Evolutionary conservation across 2,888 invertebrate genomes (phyloP).

Genomic region (Drosophila anceps): DNA sequence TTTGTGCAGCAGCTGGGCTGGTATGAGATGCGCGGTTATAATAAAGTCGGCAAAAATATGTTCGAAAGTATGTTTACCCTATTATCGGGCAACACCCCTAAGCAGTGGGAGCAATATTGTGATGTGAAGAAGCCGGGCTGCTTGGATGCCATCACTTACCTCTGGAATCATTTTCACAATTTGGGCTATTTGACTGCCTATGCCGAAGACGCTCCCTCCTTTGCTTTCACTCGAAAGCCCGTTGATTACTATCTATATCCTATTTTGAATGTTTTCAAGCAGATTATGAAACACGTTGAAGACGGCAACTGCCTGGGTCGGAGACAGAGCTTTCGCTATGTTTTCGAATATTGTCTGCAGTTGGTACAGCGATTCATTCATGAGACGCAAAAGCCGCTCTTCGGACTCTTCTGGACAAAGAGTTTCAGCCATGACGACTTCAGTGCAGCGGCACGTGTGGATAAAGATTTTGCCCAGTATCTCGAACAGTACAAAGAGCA

Average conservation of each 20-base stretch:
- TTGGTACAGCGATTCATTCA: slow-evolving; percentile 87
- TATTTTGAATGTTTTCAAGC: slow-evolving; percentile 88
- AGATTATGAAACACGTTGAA: slow-evolving; percentile 85
- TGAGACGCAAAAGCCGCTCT: slow-evolving; percentile 86
- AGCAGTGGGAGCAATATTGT: slow-evolving; percentile 85
- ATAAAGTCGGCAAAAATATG: background rate
- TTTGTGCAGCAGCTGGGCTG: slow-evolving; percentile 88
- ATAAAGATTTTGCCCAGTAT: slow-evolving; percentile 87
- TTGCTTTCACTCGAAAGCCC: slow-evolving; percentile 89
- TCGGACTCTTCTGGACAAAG: slow-evolving; percentile 91
- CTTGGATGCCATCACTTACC: slow-evolving; percentile 89
- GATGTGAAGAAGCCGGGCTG: slow-evolving; percentile 87
- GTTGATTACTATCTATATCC: slow-evolving; percentile 92
- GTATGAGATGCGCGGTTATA: slow-evolving; percentile 90
- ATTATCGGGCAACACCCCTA: background rate
- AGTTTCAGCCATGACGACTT: slow-evolving; percentile 89
- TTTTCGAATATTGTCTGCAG: slow-evolving; percentile 89
- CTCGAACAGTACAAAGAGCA: slow-evolving; percentile 86
- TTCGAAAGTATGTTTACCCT: background rate
- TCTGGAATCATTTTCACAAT: slow-evolving; percentile 90
- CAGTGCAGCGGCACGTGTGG: slow-evolving; percentile 88
- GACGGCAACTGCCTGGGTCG: slow-evolving; percentile 87
- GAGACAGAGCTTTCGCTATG: slow-evolving; percentile 87
- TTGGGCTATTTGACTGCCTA: slow-evolving; percentile 90
- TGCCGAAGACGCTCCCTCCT: slow-evolving; percentile 89